Evolutionary conservation across 2,888 invertebrate species (phyloP).

Genomic region (Portevinia maculata): DNA sequence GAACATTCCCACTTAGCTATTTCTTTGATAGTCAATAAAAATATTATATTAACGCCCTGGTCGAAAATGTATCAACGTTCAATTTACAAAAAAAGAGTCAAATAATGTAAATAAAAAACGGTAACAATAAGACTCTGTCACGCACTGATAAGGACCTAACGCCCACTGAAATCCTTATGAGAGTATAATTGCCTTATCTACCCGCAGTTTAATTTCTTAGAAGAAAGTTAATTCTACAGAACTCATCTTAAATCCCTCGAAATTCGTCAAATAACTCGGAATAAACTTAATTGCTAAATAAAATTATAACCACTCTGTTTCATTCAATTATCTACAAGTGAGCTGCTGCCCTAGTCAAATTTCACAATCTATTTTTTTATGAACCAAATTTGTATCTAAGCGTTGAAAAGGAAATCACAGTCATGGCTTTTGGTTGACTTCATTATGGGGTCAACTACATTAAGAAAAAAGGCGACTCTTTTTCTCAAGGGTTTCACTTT

Average conservation of each 20-base stretch:
- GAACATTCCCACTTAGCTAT: too few species aligned
- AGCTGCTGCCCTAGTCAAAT: conserved; percentile 33
- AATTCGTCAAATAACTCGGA: conserved; percentile 55
- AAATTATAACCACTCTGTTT: conserved; percentile 61
- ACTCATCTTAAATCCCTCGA: conserved; percentile 54
- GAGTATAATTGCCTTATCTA: conserved; percentile 48
- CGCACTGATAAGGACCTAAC: conserved; percentile 44
- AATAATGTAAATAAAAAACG: neutral
- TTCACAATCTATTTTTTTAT: conserved; percentile 32
- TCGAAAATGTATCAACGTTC: neutral
- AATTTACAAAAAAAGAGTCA: neutral
- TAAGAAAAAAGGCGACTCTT: conserved; percentile 25
- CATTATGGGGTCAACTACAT: conserved; percentile 56
- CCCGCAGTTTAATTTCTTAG: conserved; percentile 12
- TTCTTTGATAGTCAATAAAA: too few species aligned
- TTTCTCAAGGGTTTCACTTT: conserved; percentile 60
- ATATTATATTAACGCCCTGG: too few species aligned
- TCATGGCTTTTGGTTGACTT: conserved; percentile 32
- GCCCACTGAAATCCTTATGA: conserved; percentile 9
- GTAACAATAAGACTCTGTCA: conserved; percentile 20
- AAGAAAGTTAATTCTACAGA: conserved; percentile 23
- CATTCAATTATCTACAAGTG: conserved; percentile 60
- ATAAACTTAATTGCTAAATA: conserved; percentile 67
- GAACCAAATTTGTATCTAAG: conserved; percentile 52
- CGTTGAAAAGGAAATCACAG: conserved; percentile 54